phyloP scores from a whole-genome alignment of 2,888 invertebrate species.

The Aricia artaxerxes region DNA sequence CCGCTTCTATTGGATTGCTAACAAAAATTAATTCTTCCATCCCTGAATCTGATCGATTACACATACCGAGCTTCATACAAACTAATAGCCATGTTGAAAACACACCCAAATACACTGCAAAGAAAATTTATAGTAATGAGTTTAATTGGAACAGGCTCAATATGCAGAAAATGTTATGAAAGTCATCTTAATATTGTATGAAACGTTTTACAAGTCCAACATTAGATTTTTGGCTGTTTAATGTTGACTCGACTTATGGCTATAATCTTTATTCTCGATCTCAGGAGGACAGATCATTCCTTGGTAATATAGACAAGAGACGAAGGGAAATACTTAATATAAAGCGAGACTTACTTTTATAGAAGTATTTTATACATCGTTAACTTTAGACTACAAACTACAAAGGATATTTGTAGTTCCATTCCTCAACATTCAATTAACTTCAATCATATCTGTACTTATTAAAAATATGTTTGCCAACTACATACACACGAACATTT shows the following conservation, averaged over 20 bases:
- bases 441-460: background rate
- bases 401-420: background rate
- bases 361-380: background rate
- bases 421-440: background rate
- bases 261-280: too few relatives aligned
- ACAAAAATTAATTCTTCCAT: constrained; percentile 48
- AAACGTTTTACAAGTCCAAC: too few relatives aligned
- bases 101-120: constrained; percentile 51
- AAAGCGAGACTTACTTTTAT: background rate
- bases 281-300: too few relatives aligned
- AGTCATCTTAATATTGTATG: too few relatives aligned
- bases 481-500: background rate
- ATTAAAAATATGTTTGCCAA: background rate
- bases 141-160: background rate
- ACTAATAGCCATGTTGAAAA: constrained; percentile 43
- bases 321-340: background rate
- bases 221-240: too few relatives aligned
- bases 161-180: too few relatives aligned
- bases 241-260: too few relatives aligned
- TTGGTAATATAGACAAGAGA: too few relatives aligned
- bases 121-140: constrained; percentile 31
- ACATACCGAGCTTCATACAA: constrained; percentile 41
- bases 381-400: background rate
- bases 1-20: constrained; percentile 56
- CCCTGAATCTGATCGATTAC: constrained; percentile 45